A percentile compares a stretch with the other conserved stretches of the same genome.
These are phyloP conservation scores for Catocala sponsa DNA, from an alignment of 2,888 invertebrate species.

Conservation along the genomic window DNA sequence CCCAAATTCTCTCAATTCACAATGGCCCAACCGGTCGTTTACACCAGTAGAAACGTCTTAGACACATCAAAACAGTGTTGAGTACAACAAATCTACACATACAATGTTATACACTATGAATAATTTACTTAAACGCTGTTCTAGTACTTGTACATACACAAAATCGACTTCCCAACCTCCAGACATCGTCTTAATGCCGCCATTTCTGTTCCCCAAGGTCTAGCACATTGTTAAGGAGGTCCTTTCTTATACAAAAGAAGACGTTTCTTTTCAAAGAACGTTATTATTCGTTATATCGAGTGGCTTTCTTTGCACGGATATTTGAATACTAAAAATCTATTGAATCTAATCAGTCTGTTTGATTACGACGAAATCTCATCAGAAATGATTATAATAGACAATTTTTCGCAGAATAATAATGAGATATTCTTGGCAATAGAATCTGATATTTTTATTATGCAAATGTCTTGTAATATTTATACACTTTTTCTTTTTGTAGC, in stretches of 20 bases:
- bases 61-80: too few species aligned
- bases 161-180: background rate
- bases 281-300: constrained; percentile 10
- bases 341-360: constrained; percentile 20
- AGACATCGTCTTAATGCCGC: background rate
- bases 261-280: constrained; percentile 9
- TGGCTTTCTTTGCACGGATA: constrained; percentile 9
- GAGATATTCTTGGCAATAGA: background rate
- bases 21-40: too few species aligned
- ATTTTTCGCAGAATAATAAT: constrained; percentile 4
- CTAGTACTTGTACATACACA: too few species aligned
- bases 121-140: background rate
- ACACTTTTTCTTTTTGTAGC: too few species aligned
- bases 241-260: constrained; percentile 3
- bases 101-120: background rate
- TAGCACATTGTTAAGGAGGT: constrained; percentile 4
- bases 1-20: too few species aligned
- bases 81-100: too few species aligned
- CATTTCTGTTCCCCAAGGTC: background rate
- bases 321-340: constrained; percentile 17
- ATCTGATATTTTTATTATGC: constrained; percentile 5
- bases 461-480: background rate
- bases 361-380: constrained; percentile 8
- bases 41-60: too few species aligned
- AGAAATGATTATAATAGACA: constrained; percentile 7